Evolutionary conservation across 1,140 invertebrate species (phyloP).

Genomic region (Mycetomoellerius zeteki): DNA sequence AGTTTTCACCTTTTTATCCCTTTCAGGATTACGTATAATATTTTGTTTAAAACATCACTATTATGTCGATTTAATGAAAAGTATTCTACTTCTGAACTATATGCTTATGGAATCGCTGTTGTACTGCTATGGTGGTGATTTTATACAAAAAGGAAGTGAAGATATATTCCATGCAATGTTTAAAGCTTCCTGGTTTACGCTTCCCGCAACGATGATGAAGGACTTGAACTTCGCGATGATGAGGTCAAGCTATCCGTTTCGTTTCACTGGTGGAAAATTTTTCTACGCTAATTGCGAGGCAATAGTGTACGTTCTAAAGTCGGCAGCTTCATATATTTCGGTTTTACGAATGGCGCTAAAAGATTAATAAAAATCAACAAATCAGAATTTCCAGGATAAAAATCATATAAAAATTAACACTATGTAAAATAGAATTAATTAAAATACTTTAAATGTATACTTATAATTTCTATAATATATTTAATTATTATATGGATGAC

Average conservation of each 20-base stretch:
- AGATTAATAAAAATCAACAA: slow-evolving; percentile 12
- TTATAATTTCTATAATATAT: background rate
- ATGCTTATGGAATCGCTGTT: slow-evolving; percentile 72
- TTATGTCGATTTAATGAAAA: slow-evolving; percentile 40
- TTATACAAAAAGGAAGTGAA: slow-evolving; percentile 59
- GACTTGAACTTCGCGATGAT: slow-evolving; percentile 74
- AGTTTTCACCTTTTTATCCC: background rate
- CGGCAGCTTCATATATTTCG: slow-evolving; percentile 74
- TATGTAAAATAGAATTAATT: slow-evolving; percentile 16
- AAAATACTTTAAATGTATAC: slow-evolving; percentile 1
- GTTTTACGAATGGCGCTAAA: slow-evolving; percentile 65
- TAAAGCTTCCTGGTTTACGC: slow-evolving; percentile 69
- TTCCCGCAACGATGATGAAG: slow-evolving; percentile 69
- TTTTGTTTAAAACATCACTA: slow-evolving; percentile 59
- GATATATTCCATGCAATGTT: slow-evolving; percentile 66
- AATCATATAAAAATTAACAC: slow-evolving; percentile 2
- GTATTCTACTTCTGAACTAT: slow-evolving; percentile 50
- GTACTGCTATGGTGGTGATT: slow-evolving; percentile 75
- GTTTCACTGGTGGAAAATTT: slow-evolving; percentile 72
- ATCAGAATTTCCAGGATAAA: background rate
- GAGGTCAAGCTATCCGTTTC: slow-evolving; percentile 65
- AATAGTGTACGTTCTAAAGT: slow-evolving; percentile 73
- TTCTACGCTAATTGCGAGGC: slow-evolving; percentile 68
- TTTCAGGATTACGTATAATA: slow-evolving; percentile 73
- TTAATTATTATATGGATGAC: background rate